Conservation (phyloP, 2,113 vertebrate genomes). For the Thomomys bottae region DNA sequence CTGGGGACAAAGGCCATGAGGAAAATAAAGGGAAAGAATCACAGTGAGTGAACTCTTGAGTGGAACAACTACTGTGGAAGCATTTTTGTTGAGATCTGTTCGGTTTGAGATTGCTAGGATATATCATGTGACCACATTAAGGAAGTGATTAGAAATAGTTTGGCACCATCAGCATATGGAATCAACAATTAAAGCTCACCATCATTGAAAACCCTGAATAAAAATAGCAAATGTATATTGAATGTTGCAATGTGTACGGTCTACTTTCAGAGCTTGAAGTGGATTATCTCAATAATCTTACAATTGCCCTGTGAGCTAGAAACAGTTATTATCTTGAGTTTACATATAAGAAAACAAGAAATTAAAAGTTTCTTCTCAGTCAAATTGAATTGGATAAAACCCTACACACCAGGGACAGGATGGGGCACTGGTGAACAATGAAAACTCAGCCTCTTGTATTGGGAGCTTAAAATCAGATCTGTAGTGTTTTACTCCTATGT, state of each 20-base stretch:
- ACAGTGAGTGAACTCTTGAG: not conserved
- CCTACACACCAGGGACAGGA: not conserved
- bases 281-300: slow-evolving; percentile 50
- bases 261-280: not conserved
- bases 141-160: not conserved
- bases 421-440: not conserved
- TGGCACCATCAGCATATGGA: not conserved
- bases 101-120: not conserved
- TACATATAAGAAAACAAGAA: not conserved
- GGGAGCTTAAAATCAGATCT: not conserved
- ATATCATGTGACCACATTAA: not conserved
- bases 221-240: not conserved
- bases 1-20: not conserved
- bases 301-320: not conserved
- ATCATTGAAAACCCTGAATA: slow-evolving; percentile 10
- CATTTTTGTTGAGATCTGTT: not conserved
- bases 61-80: not conserved
- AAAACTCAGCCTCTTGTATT: not conserved
- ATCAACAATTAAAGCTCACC: slow-evolving; percentile 13
- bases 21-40: not conserved
- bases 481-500: not conserved
- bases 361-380: slow-evolving; percentile 46
- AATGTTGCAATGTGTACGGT: not conserved
- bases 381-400: slow-evolving; percentile 49
- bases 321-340: slow-evolving; percentile 8